Evolutionary conservation across 2,888 invertebrate genomes (phyloP).

Genomic region (Amorpha juglandis): DNA sequence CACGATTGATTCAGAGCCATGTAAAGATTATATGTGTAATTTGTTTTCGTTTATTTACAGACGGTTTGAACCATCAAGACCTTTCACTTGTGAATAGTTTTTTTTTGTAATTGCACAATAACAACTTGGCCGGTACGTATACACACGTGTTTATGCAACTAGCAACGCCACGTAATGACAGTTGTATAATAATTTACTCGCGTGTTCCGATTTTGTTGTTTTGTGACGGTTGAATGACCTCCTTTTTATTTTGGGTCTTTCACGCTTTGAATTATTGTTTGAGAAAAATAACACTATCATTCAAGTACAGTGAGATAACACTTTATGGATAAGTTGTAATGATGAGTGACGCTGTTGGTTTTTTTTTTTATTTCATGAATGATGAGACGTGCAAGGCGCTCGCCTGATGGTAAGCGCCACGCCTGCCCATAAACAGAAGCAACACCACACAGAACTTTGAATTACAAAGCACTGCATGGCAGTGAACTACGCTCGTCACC

Average conservation of each 20-base stretch:
- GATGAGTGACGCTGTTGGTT: too few species aligned
- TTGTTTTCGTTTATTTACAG: background rate
- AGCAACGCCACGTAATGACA: background rate
- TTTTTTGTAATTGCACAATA: constrained; percentile 13
- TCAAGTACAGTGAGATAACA: background rate
- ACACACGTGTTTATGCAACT: constrained; percentile 7
- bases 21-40: constrained; percentile 5
- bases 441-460: too few species aligned
- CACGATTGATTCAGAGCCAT: background rate
- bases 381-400: too few species aligned
- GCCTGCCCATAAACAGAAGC: too few species aligned
- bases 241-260: constrained; percentile 12
- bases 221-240: constrained; percentile 20
- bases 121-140: background rate
- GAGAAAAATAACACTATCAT: background rate
- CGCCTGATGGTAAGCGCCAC: too few species aligned
- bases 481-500: too few species aligned
- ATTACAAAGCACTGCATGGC: too few species aligned
- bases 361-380: too few species aligned
- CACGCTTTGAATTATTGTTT: background rate
- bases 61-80: constrained; percentile 14
- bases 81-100: constrained; percentile 16
- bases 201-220: constrained; percentile 11
- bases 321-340: too few species aligned
- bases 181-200: constrained; percentile 1